phyloP scores from a whole-genome alignment of 2,797 vertebrate species.

The Ctenopoma kingsleyae region DNA sequence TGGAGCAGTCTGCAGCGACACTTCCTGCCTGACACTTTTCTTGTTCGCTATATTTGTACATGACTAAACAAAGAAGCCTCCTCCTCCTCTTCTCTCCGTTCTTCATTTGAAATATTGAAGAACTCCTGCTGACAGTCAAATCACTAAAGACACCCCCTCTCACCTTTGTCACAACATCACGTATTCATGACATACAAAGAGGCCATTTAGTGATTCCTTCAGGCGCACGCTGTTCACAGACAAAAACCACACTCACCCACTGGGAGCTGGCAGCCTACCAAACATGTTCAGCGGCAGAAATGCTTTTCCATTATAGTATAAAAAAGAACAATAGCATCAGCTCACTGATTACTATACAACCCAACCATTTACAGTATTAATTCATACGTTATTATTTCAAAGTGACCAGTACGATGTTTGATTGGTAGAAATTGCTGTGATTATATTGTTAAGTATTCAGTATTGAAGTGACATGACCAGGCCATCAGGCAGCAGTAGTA shows the following conservation, averaged over 20 bases:
- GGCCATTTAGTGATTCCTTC: constrained; percentile 58
- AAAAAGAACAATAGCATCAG: not conserved
- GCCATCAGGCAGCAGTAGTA: not conserved
- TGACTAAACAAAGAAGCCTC: constrained; percentile 30
- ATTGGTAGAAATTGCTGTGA: not conserved
- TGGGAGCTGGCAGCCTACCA: constrained; percentile 22
- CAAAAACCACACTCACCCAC: constrained; percentile 48
- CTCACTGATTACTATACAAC: not conserved
- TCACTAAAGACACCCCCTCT: constrained; percentile 46
- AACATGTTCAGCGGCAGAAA: constrained; percentile 2
- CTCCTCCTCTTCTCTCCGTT: not conserved
- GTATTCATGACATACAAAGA: constrained; percentile 70
- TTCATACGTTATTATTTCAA: not conserved
- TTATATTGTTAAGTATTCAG: not conserved
- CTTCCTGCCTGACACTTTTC: not conserved
- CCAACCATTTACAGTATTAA: not conserved
- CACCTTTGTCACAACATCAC: constrained; percentile 50
- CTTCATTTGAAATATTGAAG: constrained; percentile 68
- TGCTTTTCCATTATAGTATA: not conserved
- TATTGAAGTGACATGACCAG: not conserved
- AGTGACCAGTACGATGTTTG: not conserved
- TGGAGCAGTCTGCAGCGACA: not conserved
- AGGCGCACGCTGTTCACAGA: constrained; percentile 44
- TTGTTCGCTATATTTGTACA: constrained; percentile 11
- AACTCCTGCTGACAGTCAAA: constrained; percentile 49